phyloP scores from a whole-genome alignment of 2,797 vertebrate genomes.

The Tamandua tetradactyla region DNA sequence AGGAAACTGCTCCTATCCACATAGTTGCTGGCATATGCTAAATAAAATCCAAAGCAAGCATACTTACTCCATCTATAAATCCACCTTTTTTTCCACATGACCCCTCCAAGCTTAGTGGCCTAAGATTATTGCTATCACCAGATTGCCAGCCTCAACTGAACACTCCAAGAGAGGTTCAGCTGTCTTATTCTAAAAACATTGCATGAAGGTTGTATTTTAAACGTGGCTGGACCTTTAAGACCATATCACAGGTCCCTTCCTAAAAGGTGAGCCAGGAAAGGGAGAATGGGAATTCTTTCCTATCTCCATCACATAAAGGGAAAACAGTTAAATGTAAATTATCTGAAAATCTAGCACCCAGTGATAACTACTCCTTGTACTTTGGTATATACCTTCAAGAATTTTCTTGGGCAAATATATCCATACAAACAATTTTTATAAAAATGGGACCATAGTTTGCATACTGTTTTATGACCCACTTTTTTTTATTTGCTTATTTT shows the following conservation, averaged over 20 bases:
- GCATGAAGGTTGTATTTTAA: slow-evolving; percentile 24
- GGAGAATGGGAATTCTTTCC: background rate
- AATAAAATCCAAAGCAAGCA: background rate
- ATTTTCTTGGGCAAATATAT: slow-evolving; percentile 24
- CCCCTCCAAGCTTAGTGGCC: background rate
- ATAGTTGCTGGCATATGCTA: background rate
- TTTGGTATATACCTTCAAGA: background rate
- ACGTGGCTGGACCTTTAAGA: background rate
- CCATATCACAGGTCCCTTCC: background rate
- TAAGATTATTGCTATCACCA: background rate
- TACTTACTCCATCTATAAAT: background rate
- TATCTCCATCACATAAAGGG: background rate
- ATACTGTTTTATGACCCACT: background rate
- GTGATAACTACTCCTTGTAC: slow-evolving; percentile 19
- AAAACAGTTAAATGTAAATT: slow-evolving; percentile 40
- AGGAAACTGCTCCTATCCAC: background rate
- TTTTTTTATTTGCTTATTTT: slow-evolving; percentile 1
- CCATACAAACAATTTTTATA: background rate
- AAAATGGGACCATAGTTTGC: background rate
- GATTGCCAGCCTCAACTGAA: background rate
- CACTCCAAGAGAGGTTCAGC: background rate
- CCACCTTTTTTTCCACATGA: background rate
- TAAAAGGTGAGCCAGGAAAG: background rate
- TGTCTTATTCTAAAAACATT: slow-evolving; percentile 3
- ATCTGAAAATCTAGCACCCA: slow-evolving; percentile 22